Conservation (phyloP, 2,113 vertebrate species). For the Takifugu bimaculatus region DNA sequence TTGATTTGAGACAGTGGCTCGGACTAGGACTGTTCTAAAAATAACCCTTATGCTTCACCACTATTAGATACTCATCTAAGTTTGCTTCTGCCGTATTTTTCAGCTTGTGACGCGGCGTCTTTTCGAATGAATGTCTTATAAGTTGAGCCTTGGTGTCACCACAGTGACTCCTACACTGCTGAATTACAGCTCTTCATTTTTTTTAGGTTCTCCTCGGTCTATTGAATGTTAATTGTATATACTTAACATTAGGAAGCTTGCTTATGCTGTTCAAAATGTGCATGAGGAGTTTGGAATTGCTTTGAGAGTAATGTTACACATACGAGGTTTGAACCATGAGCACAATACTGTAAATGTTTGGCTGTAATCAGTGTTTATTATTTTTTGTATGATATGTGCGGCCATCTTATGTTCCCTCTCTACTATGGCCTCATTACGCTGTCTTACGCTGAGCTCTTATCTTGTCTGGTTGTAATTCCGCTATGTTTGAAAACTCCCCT, state of each 20-base stretch:
- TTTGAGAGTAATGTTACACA: conserved; percentile 29
- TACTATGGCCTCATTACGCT: too few species aligned
- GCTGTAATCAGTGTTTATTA: too few species aligned
- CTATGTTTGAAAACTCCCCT: conserved; percentile 5
- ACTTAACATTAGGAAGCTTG: conserved; percentile 39
- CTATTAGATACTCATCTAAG: background rate
- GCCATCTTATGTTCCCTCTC: too few species aligned
- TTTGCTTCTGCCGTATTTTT: conserved; percentile 8
- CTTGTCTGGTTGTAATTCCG: too few species aligned
- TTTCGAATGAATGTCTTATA: conserved; percentile 42
- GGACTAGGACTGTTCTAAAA: background rate
- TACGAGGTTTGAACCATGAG: conserved; percentile 50
- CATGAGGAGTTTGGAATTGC: conserved; percentile 59
- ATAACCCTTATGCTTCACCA: background rate
- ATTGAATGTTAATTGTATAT: conserved; percentile 37
- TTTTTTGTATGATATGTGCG: too few species aligned
- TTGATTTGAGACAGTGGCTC: conserved; percentile 5
- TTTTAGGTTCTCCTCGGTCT: conserved; percentile 16
- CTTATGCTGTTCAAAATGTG: conserved; percentile 54
- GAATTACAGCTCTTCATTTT: too few species aligned
- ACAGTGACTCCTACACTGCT: conserved; percentile 21
- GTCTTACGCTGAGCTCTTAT: too few species aligned
- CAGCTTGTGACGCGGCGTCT: conserved; percentile 11
- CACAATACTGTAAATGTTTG: conserved; percentile 44
- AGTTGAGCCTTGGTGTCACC: conserved; percentile 15